Conservation (phyloP, 2,797 vertebrate genomes). For the Heterohyrax brucei region DNA sequence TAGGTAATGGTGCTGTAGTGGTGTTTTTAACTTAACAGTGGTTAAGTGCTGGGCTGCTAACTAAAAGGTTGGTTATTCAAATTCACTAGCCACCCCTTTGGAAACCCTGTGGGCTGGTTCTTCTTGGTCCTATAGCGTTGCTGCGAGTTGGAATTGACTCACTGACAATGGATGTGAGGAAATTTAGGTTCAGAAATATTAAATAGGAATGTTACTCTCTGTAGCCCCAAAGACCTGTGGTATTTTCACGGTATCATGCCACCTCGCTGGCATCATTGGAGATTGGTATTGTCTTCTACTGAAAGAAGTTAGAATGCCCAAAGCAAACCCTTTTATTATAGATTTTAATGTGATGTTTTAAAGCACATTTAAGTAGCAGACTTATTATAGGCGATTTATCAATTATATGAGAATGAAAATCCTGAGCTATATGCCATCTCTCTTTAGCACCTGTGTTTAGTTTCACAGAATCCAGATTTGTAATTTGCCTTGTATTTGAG, state of each 20-base stretch:
- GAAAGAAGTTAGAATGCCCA: background rate
- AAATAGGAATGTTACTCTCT: background rate
- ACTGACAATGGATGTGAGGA: no score
- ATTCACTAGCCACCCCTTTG: no score
- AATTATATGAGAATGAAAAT: conserved; percentile 1
- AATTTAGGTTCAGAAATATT: background rate
- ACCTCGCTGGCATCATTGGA: background rate
- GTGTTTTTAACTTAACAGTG: conserved; percentile 3
- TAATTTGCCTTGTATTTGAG: conserved; percentile 22
- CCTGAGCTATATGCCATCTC: background rate
- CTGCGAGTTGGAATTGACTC: no score
- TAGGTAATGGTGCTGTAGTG: background rate
- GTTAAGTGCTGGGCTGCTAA: no score
- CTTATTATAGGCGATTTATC: background rate
- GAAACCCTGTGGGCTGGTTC: no score
- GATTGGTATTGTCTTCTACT: background rate
- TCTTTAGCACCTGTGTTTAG: conserved; percentile 32
- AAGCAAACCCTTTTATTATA: conserved; percentile 44
- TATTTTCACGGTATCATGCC: background rate
- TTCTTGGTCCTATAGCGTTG: no score
- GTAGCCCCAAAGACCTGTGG: background rate
- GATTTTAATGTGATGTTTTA: background rate
- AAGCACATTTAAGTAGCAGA: conserved; percentile 46
- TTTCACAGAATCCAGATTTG: conserved; percentile 44
- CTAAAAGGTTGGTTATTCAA: no score